Percentiles rank a stretch among this genome's conserved stretches.
These are phyloP conservation scores for Merluccius polli DNA, from an alignment of 2,797 vertebrate species.

Conservation along the genomic window DNA sequence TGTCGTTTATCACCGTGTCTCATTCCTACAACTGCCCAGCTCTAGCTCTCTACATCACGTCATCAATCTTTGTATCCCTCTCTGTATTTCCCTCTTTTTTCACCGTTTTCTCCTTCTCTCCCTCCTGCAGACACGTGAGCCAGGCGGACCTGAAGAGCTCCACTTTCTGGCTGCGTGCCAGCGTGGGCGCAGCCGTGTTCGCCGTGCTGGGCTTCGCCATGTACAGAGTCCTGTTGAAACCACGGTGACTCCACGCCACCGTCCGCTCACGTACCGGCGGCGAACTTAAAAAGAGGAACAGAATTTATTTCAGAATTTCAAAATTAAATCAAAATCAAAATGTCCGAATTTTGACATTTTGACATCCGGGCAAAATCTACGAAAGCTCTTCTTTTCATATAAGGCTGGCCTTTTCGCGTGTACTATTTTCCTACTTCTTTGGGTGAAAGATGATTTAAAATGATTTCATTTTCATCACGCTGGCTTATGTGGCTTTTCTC, in stretches of 20 bases:
- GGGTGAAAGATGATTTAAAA: neutral
- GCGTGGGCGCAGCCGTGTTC: conserved; percentile 89
- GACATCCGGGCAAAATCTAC: neutral
- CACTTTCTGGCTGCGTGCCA: conserved; percentile 90
- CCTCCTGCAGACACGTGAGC: conserved; percentile 78
- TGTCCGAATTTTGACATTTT: neutral
- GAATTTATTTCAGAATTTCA: neutral
- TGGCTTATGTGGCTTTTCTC: conserved; percentile 38
- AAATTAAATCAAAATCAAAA: too few relatives aligned
- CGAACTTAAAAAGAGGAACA: neutral
- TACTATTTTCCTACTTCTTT: neutral
- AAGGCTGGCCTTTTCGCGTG: neutral
- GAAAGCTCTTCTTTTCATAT: neutral
- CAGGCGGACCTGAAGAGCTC: conserved; percentile 90
- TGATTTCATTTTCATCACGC: conserved; percentile 57
- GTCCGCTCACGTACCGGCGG: neutral
- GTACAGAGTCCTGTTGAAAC: conserved; percentile 87
- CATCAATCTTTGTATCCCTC: neutral
- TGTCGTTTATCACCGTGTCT: neutral
- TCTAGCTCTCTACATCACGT: neutral
- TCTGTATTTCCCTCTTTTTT: neutral
- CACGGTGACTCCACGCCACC: conserved; percentile 76
- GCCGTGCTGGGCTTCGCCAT: conserved; percentile 90
- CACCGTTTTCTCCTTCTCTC: conserved; percentile 23
- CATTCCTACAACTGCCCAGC: neutral